A percentile compares a stretch with the other conserved stretches of the same genome.
These are phyloP conservation scores for Ctenicera cuprea DNA, from an alignment of 2,888 invertebrate species.

Conservation along the genomic window DNA sequence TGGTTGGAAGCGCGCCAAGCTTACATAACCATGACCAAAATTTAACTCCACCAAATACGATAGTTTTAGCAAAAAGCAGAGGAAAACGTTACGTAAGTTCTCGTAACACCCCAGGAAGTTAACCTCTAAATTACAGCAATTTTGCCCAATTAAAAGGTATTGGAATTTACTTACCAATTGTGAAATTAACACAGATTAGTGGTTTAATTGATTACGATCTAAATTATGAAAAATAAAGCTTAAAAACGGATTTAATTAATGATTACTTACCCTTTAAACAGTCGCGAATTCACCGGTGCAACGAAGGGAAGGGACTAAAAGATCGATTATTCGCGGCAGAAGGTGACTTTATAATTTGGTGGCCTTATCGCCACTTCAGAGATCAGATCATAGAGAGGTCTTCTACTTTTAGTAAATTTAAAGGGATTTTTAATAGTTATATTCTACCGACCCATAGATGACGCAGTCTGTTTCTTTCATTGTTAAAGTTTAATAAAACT, in stretches of 20 bases:
- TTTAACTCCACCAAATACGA: background rate
- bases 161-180: too few relatives aligned
- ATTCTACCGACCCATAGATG: too few relatives aligned
- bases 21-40: constrained; percentile 8
- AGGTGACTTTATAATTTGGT: constrained; percentile 42
- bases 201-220: too few relatives aligned
- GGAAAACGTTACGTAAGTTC: background rate
- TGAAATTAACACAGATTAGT: background rate
- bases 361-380: background rate
- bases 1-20: constrained; percentile 14
- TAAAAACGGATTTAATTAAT: background rate
- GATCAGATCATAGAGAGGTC: constrained; percentile 3
- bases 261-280: background rate
- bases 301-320: constrained; percentile 27
- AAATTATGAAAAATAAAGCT: background rate
- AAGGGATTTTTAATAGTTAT: too few relatives aligned
- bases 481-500: too few relatives aligned
- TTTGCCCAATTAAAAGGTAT: too few relatives aligned
- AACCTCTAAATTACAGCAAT: background rate
- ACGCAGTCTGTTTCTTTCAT: too few relatives aligned
- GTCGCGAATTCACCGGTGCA: constrained; percentile 3
- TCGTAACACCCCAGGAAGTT: constrained; percentile 3
- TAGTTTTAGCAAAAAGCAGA: background rate
- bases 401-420: background rate
- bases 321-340: constrained; percentile 35